Base-by-base conservation (phyloP, 1,140 invertebrate genomes). In the Leptinotarsa lineolata region DNA sequence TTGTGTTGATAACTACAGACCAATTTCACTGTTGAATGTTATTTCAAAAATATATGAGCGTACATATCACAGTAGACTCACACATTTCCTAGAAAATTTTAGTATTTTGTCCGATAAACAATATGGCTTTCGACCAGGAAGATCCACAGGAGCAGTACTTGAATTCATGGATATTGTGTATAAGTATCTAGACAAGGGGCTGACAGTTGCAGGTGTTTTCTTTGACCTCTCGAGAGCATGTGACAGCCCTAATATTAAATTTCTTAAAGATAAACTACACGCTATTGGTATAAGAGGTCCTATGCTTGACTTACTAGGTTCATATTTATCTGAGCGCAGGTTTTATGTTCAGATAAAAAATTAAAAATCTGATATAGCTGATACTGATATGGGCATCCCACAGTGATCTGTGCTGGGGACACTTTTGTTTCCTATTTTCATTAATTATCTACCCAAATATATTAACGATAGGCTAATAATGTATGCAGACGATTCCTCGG, bases 31-130 rank as follows among this genome's bases (percentile, higher is more conserved):
- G 6, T 67, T 67, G 12, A 67, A 67, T 22, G 4, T n/a, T 15
- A 44, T 67, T 13, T 67, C 65, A 67, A 67, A 67, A 4, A 67
- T 67, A 15, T 30, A 30, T 67, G 65, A 67, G 24, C 21, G 30
- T 67, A 8, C 39, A 67, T 67, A 15, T 58, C 54, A 58, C 2
- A 58, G 12, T 3, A 67, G 6, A 18, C 21, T 67, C 20, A 67
- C 30, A 30, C 3, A 67, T 15, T 67, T 67, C 5, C 18, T 66
- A 24, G 30, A 21, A 8, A 18, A 66, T 16, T 66, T 13, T 66
- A 24, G 22, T 24, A 24, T 66, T 24, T 24, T 66, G 22, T 8
- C 4, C 22, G 8, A 8, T 11, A 24, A 18, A 6, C 64, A 66
- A 66, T 24, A 66, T 66, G 64, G 64, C 64, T 66, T 66, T 24